A percentile compares a stretch with the other conserved stretches of the same genome.
These are phyloP conservation scores for Chromoteleia sp. DNA, from an alignment of 2,888 invertebrate genomes.

Conservation along the genomic window DNA sequence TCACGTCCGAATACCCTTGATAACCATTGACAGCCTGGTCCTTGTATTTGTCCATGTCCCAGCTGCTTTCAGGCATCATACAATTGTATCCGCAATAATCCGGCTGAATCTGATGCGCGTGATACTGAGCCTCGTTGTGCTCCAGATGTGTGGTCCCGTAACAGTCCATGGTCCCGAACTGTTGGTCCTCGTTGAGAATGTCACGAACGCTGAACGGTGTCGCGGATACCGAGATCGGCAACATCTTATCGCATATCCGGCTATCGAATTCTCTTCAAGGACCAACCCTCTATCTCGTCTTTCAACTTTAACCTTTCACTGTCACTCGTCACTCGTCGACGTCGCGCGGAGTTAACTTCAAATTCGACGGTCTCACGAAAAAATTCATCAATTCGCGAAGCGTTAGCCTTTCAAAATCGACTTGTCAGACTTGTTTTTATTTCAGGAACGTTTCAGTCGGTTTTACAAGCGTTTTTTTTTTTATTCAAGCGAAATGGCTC, in stretches of 20 bases:
- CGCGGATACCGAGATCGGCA: slow-evolving; percentile 79
- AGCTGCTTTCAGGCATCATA: slow-evolving; percentile 78
- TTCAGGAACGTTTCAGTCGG: too few relatives aligned
- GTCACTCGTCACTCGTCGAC: background rate
- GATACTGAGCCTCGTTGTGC: slow-evolving; percentile 72
- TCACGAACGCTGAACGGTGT: slow-evolving; percentile 83
- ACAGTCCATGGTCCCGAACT: slow-evolving; percentile 81
- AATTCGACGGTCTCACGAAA: background rate
- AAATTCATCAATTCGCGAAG: background rate
- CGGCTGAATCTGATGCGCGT: slow-evolving; percentile 75
- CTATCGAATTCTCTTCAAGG: background rate
- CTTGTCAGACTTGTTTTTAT: too few relatives aligned
- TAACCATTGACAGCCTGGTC: slow-evolving; percentile 76
- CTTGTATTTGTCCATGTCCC: slow-evolving; percentile 82
- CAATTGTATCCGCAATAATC: slow-evolving; percentile 80
- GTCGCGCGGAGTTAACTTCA: slow-evolving; percentile 1
- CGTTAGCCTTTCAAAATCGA: too few relatives aligned
- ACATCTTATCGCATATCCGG: slow-evolving; percentile 79
- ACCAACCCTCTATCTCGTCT: background rate
- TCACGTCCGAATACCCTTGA: slow-evolving; percentile 79
- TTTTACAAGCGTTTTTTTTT: too few relatives aligned
- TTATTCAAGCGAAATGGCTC: too few relatives aligned
- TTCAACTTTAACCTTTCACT: background rate
- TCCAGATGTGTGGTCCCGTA: slow-evolving; percentile 75
- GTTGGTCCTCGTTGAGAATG: slow-evolving; percentile 82